Percentiles rank a stretch among this genome's conserved stretches.
These are phyloP conservation scores for Amblyteles armatorius DNA, from an alignment of 2,888 invertebrate genomes.

Conservation along the genomic window DNA sequence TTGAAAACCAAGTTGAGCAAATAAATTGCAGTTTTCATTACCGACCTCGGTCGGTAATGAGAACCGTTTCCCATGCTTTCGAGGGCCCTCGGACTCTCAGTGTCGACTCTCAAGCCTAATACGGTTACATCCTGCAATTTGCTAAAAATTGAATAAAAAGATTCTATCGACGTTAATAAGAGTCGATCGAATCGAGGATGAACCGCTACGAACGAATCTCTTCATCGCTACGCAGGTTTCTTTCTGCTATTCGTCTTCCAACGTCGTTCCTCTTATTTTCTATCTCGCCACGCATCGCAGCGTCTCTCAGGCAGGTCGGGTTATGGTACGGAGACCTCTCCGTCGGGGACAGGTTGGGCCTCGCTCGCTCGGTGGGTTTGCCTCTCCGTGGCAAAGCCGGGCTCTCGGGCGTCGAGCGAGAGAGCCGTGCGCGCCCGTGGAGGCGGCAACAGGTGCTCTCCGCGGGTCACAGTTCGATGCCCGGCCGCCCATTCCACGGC, in stretches of 20 bases:
- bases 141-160: too few relatives aligned
- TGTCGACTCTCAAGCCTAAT: too few relatives aligned
- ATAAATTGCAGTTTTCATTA: too few relatives aligned
- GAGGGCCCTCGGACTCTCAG: too few relatives aligned
- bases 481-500: slow-evolving; percentile 68
- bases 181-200: neutral
- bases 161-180: neutral
- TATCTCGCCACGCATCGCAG: slow-evolving; percentile 66
- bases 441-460: slow-evolving; percentile 82
- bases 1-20: too few relatives aligned
- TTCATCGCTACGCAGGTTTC: slow-evolving; percentile 64
- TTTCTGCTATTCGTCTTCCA: slow-evolving; percentile 12
- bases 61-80: too few relatives aligned
- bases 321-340: slow-evolving; percentile 59
- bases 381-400: slow-evolving; percentile 60
- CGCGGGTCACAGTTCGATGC: slow-evolving; percentile 81
- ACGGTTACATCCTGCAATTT: too few relatives aligned
- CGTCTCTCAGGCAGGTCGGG: slow-evolving; percentile 65
- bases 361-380: slow-evolving; percentile 44
- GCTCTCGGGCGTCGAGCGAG: slow-evolving; percentile 65
- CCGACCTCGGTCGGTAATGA: too few relatives aligned
- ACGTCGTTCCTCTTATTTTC: slow-evolving; percentile 19
- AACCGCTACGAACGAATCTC: slow-evolving; percentile 62
- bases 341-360: slow-evolving; percentile 58
- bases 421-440: slow-evolving; percentile 74